Evolutionary conservation across 53 echinoderm and acorn worm genomes (phyloP).

Genomic region (Apostichopus leukothele): DNA sequence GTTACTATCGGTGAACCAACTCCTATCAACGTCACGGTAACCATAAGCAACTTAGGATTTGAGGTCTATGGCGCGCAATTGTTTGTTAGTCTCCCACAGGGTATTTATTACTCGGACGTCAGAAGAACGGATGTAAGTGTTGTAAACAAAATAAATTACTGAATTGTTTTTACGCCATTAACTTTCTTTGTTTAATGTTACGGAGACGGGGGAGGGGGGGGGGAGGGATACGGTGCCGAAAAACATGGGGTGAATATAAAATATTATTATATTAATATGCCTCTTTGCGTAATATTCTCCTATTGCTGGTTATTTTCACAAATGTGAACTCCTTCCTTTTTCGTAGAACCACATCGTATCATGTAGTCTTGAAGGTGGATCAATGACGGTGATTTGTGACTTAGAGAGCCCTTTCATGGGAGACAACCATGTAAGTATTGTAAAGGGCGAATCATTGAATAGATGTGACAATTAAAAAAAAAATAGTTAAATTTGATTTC

Average conservation of each 20-base stretch:
- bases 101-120: constrained; percentile 25
- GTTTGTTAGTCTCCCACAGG: constrained; percentile 14
- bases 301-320: no score
- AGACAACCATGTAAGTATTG: constrained; percentile 5
- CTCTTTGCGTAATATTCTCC: no score
- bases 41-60: neutral
- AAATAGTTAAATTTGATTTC: no score
- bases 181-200: no score
- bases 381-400: neutral
- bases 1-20: neutral
- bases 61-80: neutral
- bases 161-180: no score
- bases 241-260: no score
- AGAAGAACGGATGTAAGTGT: neutral
- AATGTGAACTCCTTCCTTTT: neutral
- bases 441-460: no score
- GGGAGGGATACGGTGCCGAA: no score
- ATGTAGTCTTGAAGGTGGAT: neutral
- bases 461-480: no score
- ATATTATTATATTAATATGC: no score
- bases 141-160: no score
- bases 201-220: no score
- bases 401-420: constrained; percentile 11
- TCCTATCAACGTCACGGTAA: constrained; percentile 16
- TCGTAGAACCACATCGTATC: constrained; percentile 13